Evolutionary conservation across 2,113 vertebrate species (phyloP).

Genomic region (Planiliza haematocheilus): DNA sequence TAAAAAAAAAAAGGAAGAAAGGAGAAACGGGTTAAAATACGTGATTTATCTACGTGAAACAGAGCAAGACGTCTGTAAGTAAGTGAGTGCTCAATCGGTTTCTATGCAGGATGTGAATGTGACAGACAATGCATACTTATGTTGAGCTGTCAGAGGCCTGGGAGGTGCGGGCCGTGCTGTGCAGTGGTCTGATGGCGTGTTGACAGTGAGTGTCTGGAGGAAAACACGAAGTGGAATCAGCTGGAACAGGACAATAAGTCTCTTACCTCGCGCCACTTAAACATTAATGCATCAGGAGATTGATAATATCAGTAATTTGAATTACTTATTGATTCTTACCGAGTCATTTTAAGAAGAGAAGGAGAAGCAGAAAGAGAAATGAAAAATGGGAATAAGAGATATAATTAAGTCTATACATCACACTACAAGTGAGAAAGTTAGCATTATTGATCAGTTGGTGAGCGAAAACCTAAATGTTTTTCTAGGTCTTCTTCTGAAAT

Average conservation of each 20-base stretch:
- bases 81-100: neutral
- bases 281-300: neutral
- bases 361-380: too few species aligned
- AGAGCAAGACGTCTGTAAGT: constrained; percentile 33
- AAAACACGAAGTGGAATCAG: neutral
- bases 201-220: neutral
- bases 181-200: constrained; percentile 78
- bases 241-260: constrained; percentile 7
- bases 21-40: neutral
- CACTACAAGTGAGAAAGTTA: too few species aligned
- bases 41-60: neutral
- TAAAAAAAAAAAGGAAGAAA: neutral
- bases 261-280: fast-evolving
- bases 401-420: too few species aligned
- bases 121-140: constrained; percentile 29
- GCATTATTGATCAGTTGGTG: too few species aligned
- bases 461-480: too few species aligned
- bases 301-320: neutral
- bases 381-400: too few species aligned
- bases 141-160: constrained; percentile 41
- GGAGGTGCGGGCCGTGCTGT: constrained; percentile 35
- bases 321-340: too few species aligned
- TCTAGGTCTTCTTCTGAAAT: too few species aligned
- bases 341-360: too few species aligned
- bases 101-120: neutral